These are phyloP conservation scores for Oreochromis grahami DNA, from an alignment of 2,797 vertebrate species.

Conservation along the genomic window DNA sequence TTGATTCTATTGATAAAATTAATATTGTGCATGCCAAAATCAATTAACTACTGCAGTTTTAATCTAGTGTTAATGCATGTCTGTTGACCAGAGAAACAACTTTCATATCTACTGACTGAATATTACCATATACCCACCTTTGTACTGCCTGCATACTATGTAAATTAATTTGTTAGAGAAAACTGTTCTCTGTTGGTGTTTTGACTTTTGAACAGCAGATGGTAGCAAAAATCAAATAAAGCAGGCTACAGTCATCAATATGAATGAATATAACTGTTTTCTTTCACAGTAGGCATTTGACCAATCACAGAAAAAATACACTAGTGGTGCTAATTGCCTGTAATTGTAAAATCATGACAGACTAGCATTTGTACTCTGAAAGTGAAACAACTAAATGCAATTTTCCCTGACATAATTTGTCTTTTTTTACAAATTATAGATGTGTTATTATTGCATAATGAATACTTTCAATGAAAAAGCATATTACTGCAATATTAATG, in stretches of 20 bases:
- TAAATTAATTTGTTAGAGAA: background rate
- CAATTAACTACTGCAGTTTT: background rate
- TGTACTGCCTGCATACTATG: background rate
- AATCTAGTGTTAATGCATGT: background rate
- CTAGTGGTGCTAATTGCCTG: background rate
- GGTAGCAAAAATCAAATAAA: conserved; percentile 57
- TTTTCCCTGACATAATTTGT: background rate
- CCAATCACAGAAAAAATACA: background rate
- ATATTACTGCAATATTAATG: background rate
- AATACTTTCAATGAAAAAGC: background rate
- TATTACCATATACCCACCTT: background rate
- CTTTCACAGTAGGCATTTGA: background rate
- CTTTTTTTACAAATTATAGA: background rate
- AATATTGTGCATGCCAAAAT: background rate
- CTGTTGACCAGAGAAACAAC: background rate
- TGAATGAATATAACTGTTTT: background rate
- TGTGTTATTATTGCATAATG: background rate
- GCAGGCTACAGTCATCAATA: background rate
- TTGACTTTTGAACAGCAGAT: conserved; percentile 58
- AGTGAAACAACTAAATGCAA: background rate
- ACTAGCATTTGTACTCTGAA: background rate
- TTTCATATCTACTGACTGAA: background rate
- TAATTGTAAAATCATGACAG: background rate
- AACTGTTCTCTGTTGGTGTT: background rate
- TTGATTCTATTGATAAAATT: background rate